These are phyloP conservation scores for Lasioglossum pauxillum DNA, from an alignment of 2,888 invertebrate genomes.

Conservation along the genomic window DNA sequence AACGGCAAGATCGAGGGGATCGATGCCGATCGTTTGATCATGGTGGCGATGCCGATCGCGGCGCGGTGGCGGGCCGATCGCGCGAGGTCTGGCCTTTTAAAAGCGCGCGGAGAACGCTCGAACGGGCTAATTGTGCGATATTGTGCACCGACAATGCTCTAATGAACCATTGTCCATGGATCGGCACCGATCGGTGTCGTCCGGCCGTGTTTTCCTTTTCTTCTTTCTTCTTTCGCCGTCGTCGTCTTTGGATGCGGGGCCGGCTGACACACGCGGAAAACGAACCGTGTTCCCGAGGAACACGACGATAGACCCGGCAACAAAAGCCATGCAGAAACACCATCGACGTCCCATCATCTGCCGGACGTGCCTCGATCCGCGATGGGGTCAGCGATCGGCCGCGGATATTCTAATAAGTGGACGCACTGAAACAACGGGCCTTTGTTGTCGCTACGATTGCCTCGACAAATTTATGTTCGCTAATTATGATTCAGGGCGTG, in stretches of 20 bases:
- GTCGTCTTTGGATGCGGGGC: background rate
- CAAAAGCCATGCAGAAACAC: slow-evolving; percentile 55
- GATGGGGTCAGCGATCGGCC: slow-evolving; percentile 60
- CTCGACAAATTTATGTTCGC: slow-evolving; percentile 31
- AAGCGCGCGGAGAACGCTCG: slow-evolving; percentile 50
- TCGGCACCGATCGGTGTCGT: slow-evolving; percentile 40
- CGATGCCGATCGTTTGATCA: slow-evolving; percentile 79
- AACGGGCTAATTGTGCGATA: slow-evolving; percentile 65
- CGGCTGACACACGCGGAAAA: slow-evolving; percentile 51
- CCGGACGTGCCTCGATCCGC: slow-evolving; percentile 56
- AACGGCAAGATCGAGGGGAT: slow-evolving; percentile 78
- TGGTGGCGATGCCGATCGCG: slow-evolving; percentile 66
- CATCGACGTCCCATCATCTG: slow-evolving; percentile 62
- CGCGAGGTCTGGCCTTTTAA: slow-evolving; percentile 49
- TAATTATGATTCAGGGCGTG: background rate
- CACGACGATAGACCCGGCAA: slow-evolving; percentile 40
- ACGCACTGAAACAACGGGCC: slow-evolving; percentile 49
- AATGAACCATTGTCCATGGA: slow-evolving; percentile 82
- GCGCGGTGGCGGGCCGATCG: slow-evolving; percentile 52
- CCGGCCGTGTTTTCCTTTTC: slow-evolving; percentile 26
- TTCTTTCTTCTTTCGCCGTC: background rate
- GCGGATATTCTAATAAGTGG: slow-evolving; percentile 64
- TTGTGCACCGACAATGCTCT: slow-evolving; percentile 81
- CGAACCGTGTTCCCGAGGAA: slow-evolving; percentile 63
- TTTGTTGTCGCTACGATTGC: slow-evolving; percentile 38